Conservation (phyloP, 2,888 invertebrate species). For the Zhuqinia jingwanae region DNA sequence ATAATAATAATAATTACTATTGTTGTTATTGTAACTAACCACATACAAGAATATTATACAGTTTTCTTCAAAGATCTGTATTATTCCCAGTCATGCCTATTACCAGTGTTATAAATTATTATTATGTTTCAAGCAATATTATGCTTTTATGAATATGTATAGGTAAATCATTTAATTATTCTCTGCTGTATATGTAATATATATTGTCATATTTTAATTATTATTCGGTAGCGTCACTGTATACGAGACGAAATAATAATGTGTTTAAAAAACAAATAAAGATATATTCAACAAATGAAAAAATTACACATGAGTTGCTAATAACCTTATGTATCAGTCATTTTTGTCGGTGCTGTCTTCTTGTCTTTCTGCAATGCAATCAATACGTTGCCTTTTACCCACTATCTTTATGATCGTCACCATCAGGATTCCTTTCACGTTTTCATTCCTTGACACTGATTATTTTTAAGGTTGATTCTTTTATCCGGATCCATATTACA, state of each 20-base stretch:
- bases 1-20: too few relatives aligned
- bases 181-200: too few relatives aligned
- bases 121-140: too few relatives aligned
- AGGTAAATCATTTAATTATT: constrained; percentile 12
- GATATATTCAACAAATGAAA: not conserved
- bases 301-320: not conserved
- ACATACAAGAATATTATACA: not conserved
- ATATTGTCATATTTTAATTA: too few relatives aligned
- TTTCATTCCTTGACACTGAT: constrained; percentile 25
- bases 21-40: not conserved
- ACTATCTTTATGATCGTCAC: not conserved
- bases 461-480: not conserved
- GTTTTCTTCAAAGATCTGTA: not conserved
- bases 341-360: not conserved
- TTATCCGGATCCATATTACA: too few relatives aligned
- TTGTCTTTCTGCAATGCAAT: not conserved
- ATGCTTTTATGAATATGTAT: constrained; percentile 22
- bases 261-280: too few relatives aligned
- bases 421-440: constrained; percentile 7
- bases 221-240: too few relatives aligned
- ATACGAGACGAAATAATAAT: too few relatives aligned
- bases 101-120: not conserved
- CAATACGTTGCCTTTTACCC: not conserved
- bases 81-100: constrained; percentile 27
- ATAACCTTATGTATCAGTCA: constrained; percentile 2